Evolutionary conservation across 2,888 invertebrate genomes (phyloP).

Genomic region (Willowsia nigromaculata): DNA sequence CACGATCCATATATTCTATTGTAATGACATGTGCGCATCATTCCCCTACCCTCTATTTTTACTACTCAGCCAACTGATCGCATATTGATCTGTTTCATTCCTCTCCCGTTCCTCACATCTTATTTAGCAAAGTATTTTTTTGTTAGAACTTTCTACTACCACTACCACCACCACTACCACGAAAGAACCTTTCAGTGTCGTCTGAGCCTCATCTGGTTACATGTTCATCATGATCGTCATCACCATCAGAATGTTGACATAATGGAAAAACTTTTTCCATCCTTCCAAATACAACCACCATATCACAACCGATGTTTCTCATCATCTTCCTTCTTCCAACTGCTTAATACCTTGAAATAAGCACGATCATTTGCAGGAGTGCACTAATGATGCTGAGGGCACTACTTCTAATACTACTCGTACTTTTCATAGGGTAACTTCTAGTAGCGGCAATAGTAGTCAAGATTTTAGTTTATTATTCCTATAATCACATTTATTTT

Average conservation of each 20-base stretch:
- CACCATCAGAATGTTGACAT: not conserved
- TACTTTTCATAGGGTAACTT: too few relatives aligned
- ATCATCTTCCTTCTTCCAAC: not conserved
- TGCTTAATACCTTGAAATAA: not conserved
- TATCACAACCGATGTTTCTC: not conserved
- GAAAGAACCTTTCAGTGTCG: not conserved
- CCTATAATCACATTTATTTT: not conserved
- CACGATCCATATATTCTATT: too few relatives aligned
- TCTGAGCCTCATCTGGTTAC: not conserved
- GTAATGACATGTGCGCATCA: too few relatives aligned
- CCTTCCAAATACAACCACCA: not conserved
- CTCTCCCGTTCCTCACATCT: too few relatives aligned
- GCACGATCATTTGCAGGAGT: conserved; percentile 3
- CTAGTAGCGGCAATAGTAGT: not conserved
- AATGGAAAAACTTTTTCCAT: conserved; percentile 55
- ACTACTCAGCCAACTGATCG: too few relatives aligned
- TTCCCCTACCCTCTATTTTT: too few relatives aligned
- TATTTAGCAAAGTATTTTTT: too few relatives aligned
- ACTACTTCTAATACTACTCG: not conserved
- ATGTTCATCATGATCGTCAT: not conserved
- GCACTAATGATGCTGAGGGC: not conserved
- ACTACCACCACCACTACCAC: not conserved
- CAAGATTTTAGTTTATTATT: not conserved
- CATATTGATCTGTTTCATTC: too few relatives aligned
- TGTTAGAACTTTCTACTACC: too few relatives aligned